Evolutionary conservation across 2,797 vertebrate species (phyloP), one percentile per base, ranked within the genome.

Genomic region (Amazona ochrocephala): DNA sequence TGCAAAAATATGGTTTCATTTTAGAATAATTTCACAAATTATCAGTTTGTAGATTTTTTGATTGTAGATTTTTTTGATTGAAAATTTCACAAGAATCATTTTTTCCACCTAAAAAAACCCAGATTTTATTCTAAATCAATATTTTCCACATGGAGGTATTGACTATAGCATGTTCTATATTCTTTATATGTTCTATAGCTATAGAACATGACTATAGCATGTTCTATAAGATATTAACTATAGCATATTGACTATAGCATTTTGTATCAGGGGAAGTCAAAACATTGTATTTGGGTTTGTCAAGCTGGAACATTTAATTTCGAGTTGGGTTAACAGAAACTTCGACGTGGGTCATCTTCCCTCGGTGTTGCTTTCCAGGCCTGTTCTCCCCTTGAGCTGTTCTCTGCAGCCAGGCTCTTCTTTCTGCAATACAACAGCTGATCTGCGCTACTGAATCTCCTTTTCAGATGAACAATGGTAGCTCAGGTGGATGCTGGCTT

Each of bases 371-470:
- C 56, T 45, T 66, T 45, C 34, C 20, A 4, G 4, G 18, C 44
- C 65, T 27, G 8, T 47, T 29, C 48, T 45, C 29, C 24, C 54
- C 20, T 11, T 0, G 5, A 13, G 45, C 83, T 23, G 7, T 1
- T 20, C 53, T 42, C 41, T 41, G 29, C 32, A 50, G 51, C 27
- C 7, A 1, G 24, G 20, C 51, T 45, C 11, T 11, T 3, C 39
- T 10, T 41, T 34, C 79, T 2, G 3, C 20, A 20, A 22, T 3
- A 8, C 73, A 19, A 1, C 0, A 0, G 10, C 2, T 15, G 17
- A 70, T 20, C 71, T 67, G 4, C 0, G 3, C 47, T 51, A 26
- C n/a, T 13, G 13, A 45, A 2, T 10, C 47, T 62, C 37, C 73
- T 42, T 32, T 51, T 30, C 61, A 68, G 10, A 19, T 39, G n/a